Evolutionary conservation across 2,888 invertebrate species (phyloP).

Genomic region (Spicauda simplicius): DNA sequence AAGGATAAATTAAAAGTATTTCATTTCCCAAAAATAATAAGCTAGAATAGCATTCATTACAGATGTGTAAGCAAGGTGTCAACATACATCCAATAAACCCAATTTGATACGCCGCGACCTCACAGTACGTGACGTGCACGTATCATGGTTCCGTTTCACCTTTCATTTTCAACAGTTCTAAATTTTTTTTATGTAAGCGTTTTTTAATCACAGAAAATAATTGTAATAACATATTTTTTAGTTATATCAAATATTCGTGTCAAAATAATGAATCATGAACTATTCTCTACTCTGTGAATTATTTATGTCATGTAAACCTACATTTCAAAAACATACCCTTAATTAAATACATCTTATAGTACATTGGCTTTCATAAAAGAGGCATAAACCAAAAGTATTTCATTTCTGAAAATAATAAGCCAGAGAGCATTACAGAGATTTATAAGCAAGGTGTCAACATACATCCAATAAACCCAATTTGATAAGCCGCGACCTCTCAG

Average conservation of each 20-base stretch:
- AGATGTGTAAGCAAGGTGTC: conserved; percentile 5
- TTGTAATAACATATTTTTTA: not conserved
- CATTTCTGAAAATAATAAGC: not conserved
- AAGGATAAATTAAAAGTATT: no score
- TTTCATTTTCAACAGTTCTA: not conserved
- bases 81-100: conserved; percentile 8
- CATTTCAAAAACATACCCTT: no score
- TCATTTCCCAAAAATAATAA: not conserved
- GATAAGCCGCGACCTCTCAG: no score
- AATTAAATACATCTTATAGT: no score
- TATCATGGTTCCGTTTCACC: not conserved
- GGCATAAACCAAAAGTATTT: no score
- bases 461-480: conserved; percentile 7
- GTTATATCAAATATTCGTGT: no score
- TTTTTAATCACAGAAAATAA: not conserved
- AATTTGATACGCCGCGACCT: not conserved
- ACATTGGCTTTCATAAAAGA: no score
- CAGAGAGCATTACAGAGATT: not conserved
- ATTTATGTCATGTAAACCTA: no score
- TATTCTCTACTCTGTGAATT: no score
- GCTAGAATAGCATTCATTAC: not conserved
- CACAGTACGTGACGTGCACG: not conserved
- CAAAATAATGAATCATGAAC: no score
- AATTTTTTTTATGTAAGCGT: no score
- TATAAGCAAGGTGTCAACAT: conserved; percentile 10